Base-by-base conservation (phyloP, 1,140 invertebrate species). In the Diplogasteroides magnus region DNA sequence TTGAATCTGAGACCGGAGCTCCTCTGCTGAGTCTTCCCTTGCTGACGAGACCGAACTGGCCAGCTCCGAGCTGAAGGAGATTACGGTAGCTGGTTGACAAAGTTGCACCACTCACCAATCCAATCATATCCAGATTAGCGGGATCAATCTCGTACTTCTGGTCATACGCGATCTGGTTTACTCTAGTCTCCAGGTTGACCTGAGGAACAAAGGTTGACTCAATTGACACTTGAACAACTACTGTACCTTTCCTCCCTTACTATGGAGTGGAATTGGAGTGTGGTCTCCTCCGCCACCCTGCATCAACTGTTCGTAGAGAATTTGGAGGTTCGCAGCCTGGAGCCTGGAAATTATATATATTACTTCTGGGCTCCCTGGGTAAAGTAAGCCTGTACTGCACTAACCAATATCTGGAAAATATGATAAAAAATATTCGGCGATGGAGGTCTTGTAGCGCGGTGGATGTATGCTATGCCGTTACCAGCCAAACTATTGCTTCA, bases 241-340 rank as follows among this genome's bases (percentile, higher is more conserved):
- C 37, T 48, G 6, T 19, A 11, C 37, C 6, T 48, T 48, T 6
- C 37, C 37, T 19, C 37, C n/a, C n/a, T n/a, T n/a, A n/a, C n/a
- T n/a, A n/a, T n/a, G n/a, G n/a, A n/a, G 57, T 13, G 37, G 19
- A n/a, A 11, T 61, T 0, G 19, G 19, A 28, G 64, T 1, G 13
- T n/a, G 64, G 23, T 31, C 32, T 0, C 13, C 48, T 15, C 56
- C 32, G 19, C 13, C 14, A 31, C 27, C 56, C 1, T 48, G 57
- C 64, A 66, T 66, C 64, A 66, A 28, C 37, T 66, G 64, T 11
- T 66, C 37, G 27, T 66, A 66, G n/a, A 68, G 28, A 15, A 19
- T 48, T 29, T 61, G 59, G 14, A 68, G 31, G 14, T 48, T 56
- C 28, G 59, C 37, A 48, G 6, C 6, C 37, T 48, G 19, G 37